Conservation (phyloP, 2,888 invertebrate species). For the Parnassius mnemosyne region DNA sequence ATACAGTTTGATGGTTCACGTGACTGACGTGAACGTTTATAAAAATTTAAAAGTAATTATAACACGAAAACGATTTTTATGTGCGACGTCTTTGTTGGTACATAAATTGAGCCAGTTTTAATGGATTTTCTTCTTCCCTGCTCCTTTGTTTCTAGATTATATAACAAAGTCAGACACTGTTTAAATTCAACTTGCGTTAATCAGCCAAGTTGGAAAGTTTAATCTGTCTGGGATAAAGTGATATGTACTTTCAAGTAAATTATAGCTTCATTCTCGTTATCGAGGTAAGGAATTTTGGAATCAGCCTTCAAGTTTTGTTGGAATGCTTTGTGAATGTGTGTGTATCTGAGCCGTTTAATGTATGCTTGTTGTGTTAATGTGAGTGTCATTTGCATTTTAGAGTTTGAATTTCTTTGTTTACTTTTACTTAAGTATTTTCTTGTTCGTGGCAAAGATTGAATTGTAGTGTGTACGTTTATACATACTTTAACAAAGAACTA, state of each 20-base stretch:
- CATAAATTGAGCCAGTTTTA: constrained; percentile 38
- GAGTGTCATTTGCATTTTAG: constrained; percentile 5
- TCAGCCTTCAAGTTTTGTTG: constrained; percentile 15
- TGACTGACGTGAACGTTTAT: constrained; percentile 13
- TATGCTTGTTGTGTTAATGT: not conserved
- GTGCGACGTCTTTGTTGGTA: constrained; percentile 22
- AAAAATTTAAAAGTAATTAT: constrained; percentile 23
- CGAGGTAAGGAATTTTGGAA: constrained; percentile 25
- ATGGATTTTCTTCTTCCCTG: constrained; percentile 44
- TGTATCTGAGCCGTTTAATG: constrained; percentile 2
- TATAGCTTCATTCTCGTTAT: constrained; percentile 25
- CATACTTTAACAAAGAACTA: too few species aligned
- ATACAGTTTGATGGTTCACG: constrained; percentile 13
- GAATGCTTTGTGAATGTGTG: not conserved
- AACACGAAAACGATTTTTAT: constrained; percentile 25
- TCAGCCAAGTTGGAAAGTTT: constrained; percentile 37
- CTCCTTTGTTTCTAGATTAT: constrained; percentile 39
- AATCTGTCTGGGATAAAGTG: constrained; percentile 30
- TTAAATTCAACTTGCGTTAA: constrained; percentile 43
- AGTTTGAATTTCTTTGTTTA: constrained; percentile 9
- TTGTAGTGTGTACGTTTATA: too few species aligned
- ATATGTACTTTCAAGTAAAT: constrained; percentile 26
- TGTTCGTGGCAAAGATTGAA: not conserved
- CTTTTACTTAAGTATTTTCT: constrained; percentile 3
- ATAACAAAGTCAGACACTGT: constrained; percentile 38